Evolutionary conservation across 2,797 vertebrate genomes (phyloP).

Genomic region (Valencia hispanica): DNA sequence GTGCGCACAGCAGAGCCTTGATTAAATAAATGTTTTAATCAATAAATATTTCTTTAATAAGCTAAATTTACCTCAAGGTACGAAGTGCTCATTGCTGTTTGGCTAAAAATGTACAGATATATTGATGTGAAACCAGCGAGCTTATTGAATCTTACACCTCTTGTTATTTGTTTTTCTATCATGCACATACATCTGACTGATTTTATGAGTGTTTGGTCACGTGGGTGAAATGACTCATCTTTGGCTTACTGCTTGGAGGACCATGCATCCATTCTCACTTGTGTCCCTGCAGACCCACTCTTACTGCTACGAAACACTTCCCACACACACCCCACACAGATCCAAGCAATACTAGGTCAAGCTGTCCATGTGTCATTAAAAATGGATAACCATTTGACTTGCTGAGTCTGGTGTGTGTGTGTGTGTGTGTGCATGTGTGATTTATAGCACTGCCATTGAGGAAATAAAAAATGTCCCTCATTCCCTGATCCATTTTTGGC

Average conservation of each 20-base stretch:
- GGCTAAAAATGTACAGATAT: neutral
- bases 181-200: constrained; percentile 9
- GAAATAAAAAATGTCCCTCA: constrained; percentile 62
- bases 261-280: neutral
- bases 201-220: neutral
- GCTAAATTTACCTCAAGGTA: constrained; percentile 25
- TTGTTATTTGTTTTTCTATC: neutral
- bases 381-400: constrained; percentile 65
- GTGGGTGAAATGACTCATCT: constrained; percentile 35
- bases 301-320: constrained; percentile 17
- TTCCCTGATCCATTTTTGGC: constrained; percentile 63
- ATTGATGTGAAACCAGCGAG: constrained; percentile 4
- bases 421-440: constrained; percentile 36
- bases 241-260: neutral
- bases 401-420: constrained; percentile 30
- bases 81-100: constrained; percentile 5
- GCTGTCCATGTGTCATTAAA: constrained; percentile 70
- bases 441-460: constrained; percentile 44
- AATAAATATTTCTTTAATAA: constrained; percentile 31
- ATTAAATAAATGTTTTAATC: too few relatives aligned
- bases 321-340: constrained; percentile 30
- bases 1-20: constrained; percentile 14
- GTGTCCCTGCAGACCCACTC: neutral
- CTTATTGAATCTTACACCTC: neutral
- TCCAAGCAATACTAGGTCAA: constrained; percentile 66